Evolutionary conservation across 2,888 invertebrate genomes (phyloP), one percentile per base, ranked within the genome.

Genomic region (Synanthedon formicaeformis): DNA sequence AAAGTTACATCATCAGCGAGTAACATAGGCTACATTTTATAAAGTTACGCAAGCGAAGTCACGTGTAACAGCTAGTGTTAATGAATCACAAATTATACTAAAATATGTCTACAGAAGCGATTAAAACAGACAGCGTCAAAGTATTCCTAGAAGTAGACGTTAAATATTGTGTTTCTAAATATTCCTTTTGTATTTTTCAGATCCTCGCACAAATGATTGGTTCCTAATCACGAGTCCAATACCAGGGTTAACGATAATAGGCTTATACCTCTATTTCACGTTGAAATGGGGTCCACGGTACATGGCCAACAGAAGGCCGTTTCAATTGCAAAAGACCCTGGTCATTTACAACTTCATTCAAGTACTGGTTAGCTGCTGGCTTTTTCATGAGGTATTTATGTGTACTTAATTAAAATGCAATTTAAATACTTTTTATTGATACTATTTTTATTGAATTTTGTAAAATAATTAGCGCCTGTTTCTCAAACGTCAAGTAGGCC

Each of bases 301-400:
- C 64, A 98, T 98, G 98, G 91, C 92, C 60, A 91, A 96, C 73
- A 90, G 95, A 62, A 92, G 95, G 71, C 95, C 98, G 0, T 94
- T 92, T 71, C 91, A 95, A 63, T 75, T 98, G 40, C 92, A 94
- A 66, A 92, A 91, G 62, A 89, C 93, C 1, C 83, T 98, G 64
- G 89, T 97, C 51, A 75, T 94, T 4, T 98, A 98, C 82, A 98
- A 98, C 80, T 92, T 96, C 58, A 67, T 95, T 41, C 97, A 98
- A 90, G 96, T 97, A 11, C 56, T 93, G 11, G 89, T 96, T 54
- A 97, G 96, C 70, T 80, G 90, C 40, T 96, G 92, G 90, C 85
- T 96, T 59, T 96, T 96, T 73, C 88, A 90, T 71, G 93, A 94
- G 91, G 93, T 93, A 67, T 50, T 53, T 40, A n/a, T 41, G 10